phyloP scores from a whole-genome alignment of 2,888 invertebrate species.

The Onthophagus sagittarius region DNA sequence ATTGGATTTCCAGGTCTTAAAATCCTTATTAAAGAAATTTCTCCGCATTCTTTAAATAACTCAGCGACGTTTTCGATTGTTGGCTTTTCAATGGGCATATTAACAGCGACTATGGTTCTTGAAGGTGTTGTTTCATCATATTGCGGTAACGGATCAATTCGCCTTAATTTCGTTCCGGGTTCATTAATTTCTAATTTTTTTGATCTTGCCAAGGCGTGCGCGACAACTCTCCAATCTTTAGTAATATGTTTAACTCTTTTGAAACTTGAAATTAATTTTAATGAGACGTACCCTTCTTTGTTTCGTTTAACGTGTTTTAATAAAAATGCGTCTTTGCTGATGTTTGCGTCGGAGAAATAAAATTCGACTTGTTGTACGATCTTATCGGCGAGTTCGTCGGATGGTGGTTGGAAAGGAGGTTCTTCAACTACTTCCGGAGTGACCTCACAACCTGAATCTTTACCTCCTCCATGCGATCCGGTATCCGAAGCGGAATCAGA shows the following conservation, averaged over 20 bases:
- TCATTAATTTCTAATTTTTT: slow-evolving; percentile 85
- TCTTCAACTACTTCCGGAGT: slow-evolving; percentile 52
- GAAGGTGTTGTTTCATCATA: slow-evolving; percentile 92
- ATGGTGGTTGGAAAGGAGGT: slow-evolving; percentile 64
- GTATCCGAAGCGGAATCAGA: slow-evolving; percentile 65
- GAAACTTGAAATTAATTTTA: slow-evolving; percentile 93
- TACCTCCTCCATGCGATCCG: slow-evolving; percentile 59
- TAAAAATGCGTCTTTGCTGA: slow-evolving; percentile 92
- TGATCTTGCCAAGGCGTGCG: slow-evolving; percentile 75
- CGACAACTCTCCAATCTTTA: slow-evolving; percentile 91
- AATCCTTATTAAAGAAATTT: slow-evolving; percentile 84
- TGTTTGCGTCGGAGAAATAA: slow-evolving; percentile 93
- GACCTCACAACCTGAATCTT: slow-evolving; percentile 67
- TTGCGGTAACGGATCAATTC: slow-evolving; percentile 79
- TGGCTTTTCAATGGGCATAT: slow-evolving; percentile 79
- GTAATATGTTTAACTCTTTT: slow-evolving; percentile 91
- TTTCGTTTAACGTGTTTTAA: slow-evolving; percentile 92
- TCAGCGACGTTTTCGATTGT: slow-evolving; percentile 90
- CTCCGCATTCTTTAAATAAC: slow-evolving; percentile 82
- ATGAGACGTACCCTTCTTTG: slow-evolving; percentile 92
- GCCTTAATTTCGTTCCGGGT: slow-evolving; percentile 82
- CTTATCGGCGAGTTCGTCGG: slow-evolving; percentile 71
- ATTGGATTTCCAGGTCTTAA: slow-evolving; percentile 85
- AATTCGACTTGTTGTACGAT: slow-evolving; percentile 89
- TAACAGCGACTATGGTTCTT: slow-evolving; percentile 82